Conservation (phyloP, 2,888 invertebrate genomes). For the Phortica magna region DNA sequence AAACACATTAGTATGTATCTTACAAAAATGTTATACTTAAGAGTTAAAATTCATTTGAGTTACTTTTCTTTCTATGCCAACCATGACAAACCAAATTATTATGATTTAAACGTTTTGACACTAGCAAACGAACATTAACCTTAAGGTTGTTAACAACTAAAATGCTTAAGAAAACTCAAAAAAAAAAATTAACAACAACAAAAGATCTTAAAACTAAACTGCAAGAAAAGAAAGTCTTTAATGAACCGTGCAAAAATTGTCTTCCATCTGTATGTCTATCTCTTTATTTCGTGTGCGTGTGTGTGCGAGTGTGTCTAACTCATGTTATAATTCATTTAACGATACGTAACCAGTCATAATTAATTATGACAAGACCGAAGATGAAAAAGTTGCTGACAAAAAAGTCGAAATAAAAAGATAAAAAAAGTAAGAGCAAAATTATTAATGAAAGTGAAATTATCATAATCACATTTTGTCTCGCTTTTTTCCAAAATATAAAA, state of each 20-base stretch:
- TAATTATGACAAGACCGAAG: constrained; percentile 54
- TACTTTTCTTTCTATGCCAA: neutral
- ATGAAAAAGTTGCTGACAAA: neutral
- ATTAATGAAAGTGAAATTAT: constrained; percentile 66
- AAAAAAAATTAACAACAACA: constrained; percentile 24
- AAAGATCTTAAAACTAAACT: constrained; percentile 24
- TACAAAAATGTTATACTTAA: too few relatives aligned
- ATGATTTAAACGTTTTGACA: neutral
- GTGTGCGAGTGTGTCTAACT: constrained; percentile 17
- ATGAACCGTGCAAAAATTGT: constrained; percentile 50
- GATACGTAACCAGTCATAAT: constrained; percentile 51
- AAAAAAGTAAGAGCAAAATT: constrained; percentile 40
- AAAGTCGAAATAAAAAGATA: constrained; percentile 30
- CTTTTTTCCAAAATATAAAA: neutral
- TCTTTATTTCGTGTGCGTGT: constrained; percentile 44
- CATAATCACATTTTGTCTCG: constrained; percentile 20
- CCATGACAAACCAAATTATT: neutral
- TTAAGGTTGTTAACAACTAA: neutral
- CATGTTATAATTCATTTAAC: constrained; percentile 55
- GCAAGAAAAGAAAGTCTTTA: constrained; percentile 63
- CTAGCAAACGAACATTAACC: neutral
- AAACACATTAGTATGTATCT: too few relatives aligned
- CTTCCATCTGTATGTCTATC: neutral
- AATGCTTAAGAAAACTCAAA: neutral
- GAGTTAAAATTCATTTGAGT: neutral